These are phyloP conservation scores for Oryzias woworae DNA, from an alignment of 2,113 vertebrate species.

Conservation along the genomic window DNA sequence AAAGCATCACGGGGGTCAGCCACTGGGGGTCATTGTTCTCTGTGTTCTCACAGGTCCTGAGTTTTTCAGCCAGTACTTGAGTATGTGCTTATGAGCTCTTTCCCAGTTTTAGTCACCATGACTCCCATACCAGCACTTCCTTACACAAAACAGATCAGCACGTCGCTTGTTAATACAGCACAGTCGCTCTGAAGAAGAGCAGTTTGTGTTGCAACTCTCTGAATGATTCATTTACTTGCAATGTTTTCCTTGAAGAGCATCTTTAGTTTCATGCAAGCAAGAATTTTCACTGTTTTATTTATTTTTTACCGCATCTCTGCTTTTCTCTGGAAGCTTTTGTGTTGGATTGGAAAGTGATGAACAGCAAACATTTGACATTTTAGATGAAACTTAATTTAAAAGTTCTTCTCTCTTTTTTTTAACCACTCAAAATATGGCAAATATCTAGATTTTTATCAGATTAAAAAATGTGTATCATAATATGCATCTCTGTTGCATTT, in stretches of 20 bases:
- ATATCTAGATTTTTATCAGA: too few species aligned
- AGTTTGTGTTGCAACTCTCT: conserved; percentile 19
- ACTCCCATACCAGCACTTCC: conserved; percentile 3
- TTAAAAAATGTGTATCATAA: too few species aligned
- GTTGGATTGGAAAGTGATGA: too few species aligned
- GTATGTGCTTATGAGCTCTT: not conserved
- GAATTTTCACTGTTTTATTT: conserved; percentile 32
- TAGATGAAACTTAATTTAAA: too few species aligned
- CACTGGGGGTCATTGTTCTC: conserved; percentile 72
- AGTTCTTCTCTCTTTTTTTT: too few species aligned
- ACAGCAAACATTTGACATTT: too few species aligned
- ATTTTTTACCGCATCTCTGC: not conserved
- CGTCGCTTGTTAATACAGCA: conserved; percentile 20
- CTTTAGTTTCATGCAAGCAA: conserved; percentile 18
- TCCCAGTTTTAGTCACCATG: not conserved
- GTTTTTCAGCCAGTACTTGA: too few species aligned
- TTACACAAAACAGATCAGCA: conserved; percentile 19
- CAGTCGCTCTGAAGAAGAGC: conserved; percentile 15
- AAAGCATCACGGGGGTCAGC: conserved; percentile 34
- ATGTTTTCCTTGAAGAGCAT: conserved; percentile 25
- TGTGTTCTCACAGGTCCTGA: conserved; percentile 17
- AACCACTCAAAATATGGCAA: too few species aligned
- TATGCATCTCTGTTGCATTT: too few species aligned
- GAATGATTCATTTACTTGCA: conserved; percentile 34
- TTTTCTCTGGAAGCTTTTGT: not conserved